A percentile compares a stretch with the other conserved stretches of the same genome.
Conservation (phyloP, 2,113 vertebrate species). For the Oreochromis tanganicae region DNA sequence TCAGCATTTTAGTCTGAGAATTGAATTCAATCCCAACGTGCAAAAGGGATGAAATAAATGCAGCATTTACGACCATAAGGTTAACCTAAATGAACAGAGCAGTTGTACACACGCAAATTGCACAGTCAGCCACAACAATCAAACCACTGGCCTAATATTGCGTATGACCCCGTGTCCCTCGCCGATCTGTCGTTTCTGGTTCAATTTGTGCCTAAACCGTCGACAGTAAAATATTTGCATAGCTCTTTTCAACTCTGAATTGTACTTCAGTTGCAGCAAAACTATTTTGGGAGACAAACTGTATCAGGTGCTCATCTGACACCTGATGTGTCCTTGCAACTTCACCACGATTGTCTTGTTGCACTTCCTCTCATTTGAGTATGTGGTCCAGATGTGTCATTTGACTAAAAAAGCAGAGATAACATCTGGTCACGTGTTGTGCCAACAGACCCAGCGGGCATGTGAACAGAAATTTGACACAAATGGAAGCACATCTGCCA, state of each 20-base stretch:
- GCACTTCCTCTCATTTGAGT: neutral
- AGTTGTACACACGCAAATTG: neutral
- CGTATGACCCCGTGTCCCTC: neutral
- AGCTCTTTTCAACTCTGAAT: neutral
- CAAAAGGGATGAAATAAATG: neutral
- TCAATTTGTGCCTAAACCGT: neutral
- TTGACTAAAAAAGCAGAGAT: neutral
- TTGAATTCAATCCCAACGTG: neutral
- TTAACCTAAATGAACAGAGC: neutral
- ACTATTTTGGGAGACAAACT: neutral
- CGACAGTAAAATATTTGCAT: neutral
- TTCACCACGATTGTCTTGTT: neutral
- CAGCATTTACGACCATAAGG: no score
- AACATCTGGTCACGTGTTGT: neutral
- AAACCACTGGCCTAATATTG: neutral
- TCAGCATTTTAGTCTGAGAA: neutral
- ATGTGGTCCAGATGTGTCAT: neutral
- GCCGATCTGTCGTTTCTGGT: rapidly evolving
- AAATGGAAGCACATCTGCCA: neutral
- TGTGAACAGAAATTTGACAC: neutral
- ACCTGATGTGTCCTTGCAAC: neutral
- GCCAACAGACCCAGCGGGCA: neutral
- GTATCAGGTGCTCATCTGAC: neutral
- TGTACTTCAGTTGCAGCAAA: neutral
- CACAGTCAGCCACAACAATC: neutral